Base-by-base conservation (phyloP, 2,888 invertebrate genomes). In the Rhopalosiphum nymphaeae region DNA sequence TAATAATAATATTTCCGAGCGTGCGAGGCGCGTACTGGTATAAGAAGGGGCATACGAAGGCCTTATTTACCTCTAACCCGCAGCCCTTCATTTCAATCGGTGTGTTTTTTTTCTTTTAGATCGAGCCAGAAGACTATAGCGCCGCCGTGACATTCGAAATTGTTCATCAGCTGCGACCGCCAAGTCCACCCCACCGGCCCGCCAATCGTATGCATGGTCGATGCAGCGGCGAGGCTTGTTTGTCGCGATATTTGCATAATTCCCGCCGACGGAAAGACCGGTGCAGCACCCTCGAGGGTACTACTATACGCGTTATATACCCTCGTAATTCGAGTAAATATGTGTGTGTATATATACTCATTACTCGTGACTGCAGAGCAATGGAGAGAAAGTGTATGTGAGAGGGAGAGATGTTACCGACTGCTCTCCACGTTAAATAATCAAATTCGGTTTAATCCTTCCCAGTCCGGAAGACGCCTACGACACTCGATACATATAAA, bases 231-330 rank as follows among this genome's bases (percentile, higher is more conserved):
- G 91, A 29, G 9, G 56, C 87, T 92, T 87, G 78, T 93, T 89
- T 93, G 89, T 89, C 89, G 78, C 49, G 46, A 90, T 86, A 90
- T 94, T 94, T 86, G 94, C 94, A 91, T 94, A 86, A 94, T 90
- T 49, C 67, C 86, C 36, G 57, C 85, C 93, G 57, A 85, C 26
- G 89, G 61, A 16, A 92, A 29, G 16, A 90, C 78, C 36, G 36
- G 78, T 78, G 78, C 36, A 36, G 36, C 90, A 85, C 90, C 90
- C 94, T 46, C 29, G 44, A 84, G 92, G 49, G 87, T 53, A 61
- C 93, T 89, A 26, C 93, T 78, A 46, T 46, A 53, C 7, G 53
- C 49, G 42, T 25, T 42, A 53, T 42, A 53, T 53, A 29, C 57
- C 61, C 46, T 26, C 36, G 21, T 67, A 61, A 21, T 42, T 49